Base-by-base conservation (phyloP, 2,888 invertebrate genomes). In the Heliconius sara region DNA sequence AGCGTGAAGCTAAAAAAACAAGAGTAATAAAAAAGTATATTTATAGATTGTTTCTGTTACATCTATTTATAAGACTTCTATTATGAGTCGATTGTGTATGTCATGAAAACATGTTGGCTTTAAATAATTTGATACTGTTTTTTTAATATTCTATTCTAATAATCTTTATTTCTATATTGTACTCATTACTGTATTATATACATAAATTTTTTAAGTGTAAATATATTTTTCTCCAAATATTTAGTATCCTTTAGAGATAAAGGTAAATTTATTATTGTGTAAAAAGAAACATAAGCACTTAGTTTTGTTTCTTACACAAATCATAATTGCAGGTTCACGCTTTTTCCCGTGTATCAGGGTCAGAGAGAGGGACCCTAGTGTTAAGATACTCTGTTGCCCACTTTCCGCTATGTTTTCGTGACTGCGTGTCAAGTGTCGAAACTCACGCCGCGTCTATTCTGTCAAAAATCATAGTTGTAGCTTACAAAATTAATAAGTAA, bases 21-120 rank as follows among this genome's bases (percentile, higher is more conserved):
- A n/a, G 43, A 43, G 3, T 70, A 70, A 43, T n/a, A 70, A 25
- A 25, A 16, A 13, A 70, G 16, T 39, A 43, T 43, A 70, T 52
- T 72, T 52, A 47, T 72, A 47, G 25, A 47, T 71, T 52, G 71
- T 72, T 52, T 22, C 34, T 67, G 34, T 72, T 27, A 52, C 47
- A 30, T 72, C 27, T 72, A 72, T 72, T 72, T 72, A 72, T 72
- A 72, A 52, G 71, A 52, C 71, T 72, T 72, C 52, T 72, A 72
- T 30, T 52, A 52, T 22, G 9, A 52, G 52, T 1, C 52, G 10
- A 52, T 9, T 27, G 43, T 43, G 52, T 19, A 27, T 70, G 25
- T 25, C 70, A 16, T 43, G 70, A 43, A 70, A 43, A n/a, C n/a
- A 52, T 71, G 22, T 71, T 71, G 27, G 12, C 25, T 43, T 68